Evolutionary conservation across 2,888 invertebrate species (phyloP).

Genomic region (Ephialtes manifestator): DNA sequence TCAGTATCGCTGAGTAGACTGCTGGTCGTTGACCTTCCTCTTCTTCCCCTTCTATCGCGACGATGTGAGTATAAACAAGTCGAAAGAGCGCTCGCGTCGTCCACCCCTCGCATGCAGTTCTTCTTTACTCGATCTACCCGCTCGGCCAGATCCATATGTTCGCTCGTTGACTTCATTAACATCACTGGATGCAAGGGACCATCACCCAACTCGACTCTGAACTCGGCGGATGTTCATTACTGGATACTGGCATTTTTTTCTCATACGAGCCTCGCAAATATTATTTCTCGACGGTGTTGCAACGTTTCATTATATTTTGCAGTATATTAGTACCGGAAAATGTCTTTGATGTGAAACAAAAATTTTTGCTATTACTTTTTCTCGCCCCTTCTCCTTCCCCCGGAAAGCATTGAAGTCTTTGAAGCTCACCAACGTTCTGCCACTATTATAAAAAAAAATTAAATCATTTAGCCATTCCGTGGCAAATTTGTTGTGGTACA

Average conservation of each 20-base stretch:
- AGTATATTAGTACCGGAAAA: not conserved
- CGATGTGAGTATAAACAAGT: constrained; percentile 65
- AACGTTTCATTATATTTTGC: constrained; percentile 6
- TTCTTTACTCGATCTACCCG: constrained; percentile 39
- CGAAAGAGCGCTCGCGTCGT: constrained; percentile 62
- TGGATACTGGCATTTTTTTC: constrained; percentile 47
- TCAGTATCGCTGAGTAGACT: constrained; percentile 62
- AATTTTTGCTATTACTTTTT: not conserved
- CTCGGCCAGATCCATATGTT: constrained; percentile 54
- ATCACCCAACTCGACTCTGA: constrained; percentile 46
- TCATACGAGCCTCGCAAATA: constrained; percentile 34
- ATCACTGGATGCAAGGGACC: constrained; percentile 57
- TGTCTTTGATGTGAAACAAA: not conserved
- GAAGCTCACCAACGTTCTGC: too few relatives aligned
- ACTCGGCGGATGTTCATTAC: constrained; percentile 65
- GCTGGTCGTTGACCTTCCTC: constrained; percentile 69
- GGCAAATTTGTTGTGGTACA: too few relatives aligned
- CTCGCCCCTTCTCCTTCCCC: not conserved
- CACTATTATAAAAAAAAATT: not conserved
- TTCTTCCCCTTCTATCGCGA: constrained; percentile 46
- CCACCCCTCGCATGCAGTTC: constrained; percentile 36
- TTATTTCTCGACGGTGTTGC: constrained; percentile 2
- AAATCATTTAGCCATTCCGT: not conserved
- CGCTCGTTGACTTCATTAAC: constrained; percentile 62
- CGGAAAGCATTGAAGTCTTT: not conserved